These are phyloP conservation scores for Ridgeia piscesae DNA, from an alignment of 1,140 invertebrate genomes.

Conservation along the genomic window DNA sequence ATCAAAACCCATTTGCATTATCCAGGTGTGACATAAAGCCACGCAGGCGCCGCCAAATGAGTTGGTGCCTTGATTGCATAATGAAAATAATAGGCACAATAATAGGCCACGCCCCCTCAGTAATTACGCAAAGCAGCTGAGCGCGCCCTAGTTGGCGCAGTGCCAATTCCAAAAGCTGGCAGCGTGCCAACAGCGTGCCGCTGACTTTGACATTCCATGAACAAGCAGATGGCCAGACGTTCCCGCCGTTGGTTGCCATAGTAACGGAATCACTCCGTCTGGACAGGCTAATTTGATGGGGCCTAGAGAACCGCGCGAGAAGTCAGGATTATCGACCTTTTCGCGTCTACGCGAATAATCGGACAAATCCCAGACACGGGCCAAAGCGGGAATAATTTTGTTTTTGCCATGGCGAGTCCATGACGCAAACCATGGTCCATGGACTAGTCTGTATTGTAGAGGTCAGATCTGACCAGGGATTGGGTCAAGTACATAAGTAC, in stretches of 20 bases:
- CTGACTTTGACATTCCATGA: background rate
- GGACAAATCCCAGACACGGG: background rate
- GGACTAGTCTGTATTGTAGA: background rate
- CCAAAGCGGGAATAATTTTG: background rate
- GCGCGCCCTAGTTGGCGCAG: background rate
- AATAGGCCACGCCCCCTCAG: background rate
- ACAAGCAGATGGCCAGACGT: background rate
- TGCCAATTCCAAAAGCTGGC: background rate
- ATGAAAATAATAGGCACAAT: constrained; percentile 1
- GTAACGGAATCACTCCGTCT: background rate
- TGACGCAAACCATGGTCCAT: background rate
- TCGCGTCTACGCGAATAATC: background rate
- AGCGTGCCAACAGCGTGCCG: background rate
- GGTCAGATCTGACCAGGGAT: too few species aligned
- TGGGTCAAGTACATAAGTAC: too few species aligned
- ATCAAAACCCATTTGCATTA: background rate
- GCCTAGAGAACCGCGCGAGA: background rate
- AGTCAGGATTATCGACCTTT: background rate
- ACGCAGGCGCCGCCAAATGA: background rate
- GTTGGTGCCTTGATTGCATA: background rate
- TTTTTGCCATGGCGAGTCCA: background rate
- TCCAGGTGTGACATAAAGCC: background rate
- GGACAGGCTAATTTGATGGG: background rate
- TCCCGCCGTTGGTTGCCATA: background rate
- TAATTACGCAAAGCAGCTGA: background rate